These are phyloP conservation scores for Macropis europaea DNA, from an alignment of 2,888 invertebrate genomes.

Conservation along the genomic window DNA sequence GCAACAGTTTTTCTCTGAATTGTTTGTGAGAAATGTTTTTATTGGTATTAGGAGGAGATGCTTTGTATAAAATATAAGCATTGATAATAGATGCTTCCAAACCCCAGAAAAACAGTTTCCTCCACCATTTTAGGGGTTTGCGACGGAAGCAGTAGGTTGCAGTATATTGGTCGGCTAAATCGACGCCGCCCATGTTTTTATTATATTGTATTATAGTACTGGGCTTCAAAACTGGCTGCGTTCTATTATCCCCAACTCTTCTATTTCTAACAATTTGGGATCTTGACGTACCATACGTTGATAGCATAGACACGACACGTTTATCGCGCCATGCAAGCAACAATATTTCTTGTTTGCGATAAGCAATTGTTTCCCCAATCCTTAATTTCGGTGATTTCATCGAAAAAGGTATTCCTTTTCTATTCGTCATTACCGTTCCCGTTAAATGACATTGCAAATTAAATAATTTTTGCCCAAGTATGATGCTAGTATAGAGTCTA, in stretches of 20 bases:
- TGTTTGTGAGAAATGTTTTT: constrained; percentile 12
- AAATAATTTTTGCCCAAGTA: constrained; percentile 42
- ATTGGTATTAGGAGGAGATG: constrained; percentile 16
- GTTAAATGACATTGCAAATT: constrained; percentile 39
- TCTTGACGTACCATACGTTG: constrained; percentile 22
- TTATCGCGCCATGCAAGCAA: too few relatives aligned
- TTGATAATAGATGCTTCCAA: too few relatives aligned
- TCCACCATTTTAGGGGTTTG: too few relatives aligned
- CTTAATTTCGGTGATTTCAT: constrained; percentile 19
- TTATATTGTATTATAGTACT: constrained; percentile 17
- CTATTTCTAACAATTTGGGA: constrained; percentile 22
- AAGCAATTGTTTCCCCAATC: constrained; percentile 10
- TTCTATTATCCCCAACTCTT: constrained; percentile 24
- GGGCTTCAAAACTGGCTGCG: constrained; percentile 21
- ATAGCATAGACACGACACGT: too few relatives aligned
- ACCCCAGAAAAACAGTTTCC: too few relatives aligned
- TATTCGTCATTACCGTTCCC: constrained; percentile 47
- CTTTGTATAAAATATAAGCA: too few relatives aligned
- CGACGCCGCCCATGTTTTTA: too few relatives aligned
- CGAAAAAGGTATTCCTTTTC: constrained; percentile 33
- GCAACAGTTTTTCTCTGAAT: constrained; percentile 20
- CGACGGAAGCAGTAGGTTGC: too few relatives aligned
- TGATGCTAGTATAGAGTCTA: constrained; percentile 47
- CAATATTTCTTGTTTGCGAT: constrained; percentile 6
- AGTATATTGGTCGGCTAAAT: too few relatives aligned